Base-by-base conservation (phyloP, 2,797 vertebrate species). In the Chrosomus eos region DNA sequence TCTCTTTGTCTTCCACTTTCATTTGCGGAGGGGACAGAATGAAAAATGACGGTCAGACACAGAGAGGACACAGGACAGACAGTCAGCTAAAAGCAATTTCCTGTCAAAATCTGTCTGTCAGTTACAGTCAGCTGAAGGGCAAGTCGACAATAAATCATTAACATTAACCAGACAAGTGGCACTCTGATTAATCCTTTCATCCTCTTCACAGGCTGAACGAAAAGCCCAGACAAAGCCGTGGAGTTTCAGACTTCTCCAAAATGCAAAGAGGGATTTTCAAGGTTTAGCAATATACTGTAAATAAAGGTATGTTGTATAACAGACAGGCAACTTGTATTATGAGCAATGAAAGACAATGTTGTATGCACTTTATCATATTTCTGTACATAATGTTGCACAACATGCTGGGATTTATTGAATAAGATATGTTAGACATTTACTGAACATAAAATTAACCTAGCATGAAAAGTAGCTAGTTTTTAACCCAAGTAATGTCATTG, bases 111-210 rank as follows among this genome's bases (percentile, higher is more conserved):
- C 83, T 84, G 83, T 83, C 87, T 86, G 87, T 92, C 90, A 80
- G 82, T 91, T 89, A 88, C 84, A 90, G 89, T 43, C 48, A 88
- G 91, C 88, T 86, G 92, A 93, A 92, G 92, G 92, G 91, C 93
- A 74, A 89, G 86, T 76, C 6, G 45, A 28, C 82, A 87, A 94
- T 94, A 88, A 92, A 94, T 94, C 93, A 92, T 75, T 90, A 87
- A 76, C 91, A 91, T 87, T 88, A 90, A 74, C 28, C 53, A 89
- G 88, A 76, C 78, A 79, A 80, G 75, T 79, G 81, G 83, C 75
- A 85, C 79, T 82, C 72, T 76, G 84, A 92, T 93, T 92, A 91
- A 88, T 90, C 80, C 82, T 72, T 71, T 45, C 45, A 48, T 31
- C 66, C 55, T 88, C 58, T 84, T 73, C 70, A 45, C 70, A 48